phyloP scores from a whole-genome alignment of 2,797 vertebrate genomes.

The Hyperoplus lanceolatus region DNA sequence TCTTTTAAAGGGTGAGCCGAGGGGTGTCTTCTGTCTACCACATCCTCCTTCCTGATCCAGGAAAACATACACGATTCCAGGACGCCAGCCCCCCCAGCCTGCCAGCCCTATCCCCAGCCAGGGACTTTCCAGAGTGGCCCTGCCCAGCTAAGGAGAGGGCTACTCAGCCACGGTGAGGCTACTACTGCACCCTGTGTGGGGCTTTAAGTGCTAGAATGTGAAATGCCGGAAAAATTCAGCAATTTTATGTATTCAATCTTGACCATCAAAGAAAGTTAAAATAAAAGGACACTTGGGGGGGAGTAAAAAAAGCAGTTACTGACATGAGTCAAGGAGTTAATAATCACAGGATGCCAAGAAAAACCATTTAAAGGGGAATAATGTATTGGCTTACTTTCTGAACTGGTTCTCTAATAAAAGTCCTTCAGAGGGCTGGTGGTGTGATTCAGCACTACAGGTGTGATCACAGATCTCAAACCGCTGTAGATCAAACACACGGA shows the following conservation, averaged over 20 bases:
- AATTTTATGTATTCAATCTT: conserved; percentile 48
- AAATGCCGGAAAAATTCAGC: conserved; percentile 34
- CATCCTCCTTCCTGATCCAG: conserved; percentile 83
- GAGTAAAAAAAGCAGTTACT: conserved; percentile 18
- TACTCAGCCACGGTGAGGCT: conserved; percentile 75
- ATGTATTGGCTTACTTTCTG: conserved; percentile 51
- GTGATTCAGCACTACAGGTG: conserved; percentile 74
- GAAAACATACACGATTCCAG: conserved; percentile 82
- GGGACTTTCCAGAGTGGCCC: conserved; percentile 87
- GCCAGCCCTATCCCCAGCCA: conserved; percentile 82
- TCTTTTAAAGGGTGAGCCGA: conserved; percentile 63
- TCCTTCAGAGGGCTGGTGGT: conserved; percentile 39
- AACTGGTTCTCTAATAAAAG: conserved; percentile 61
- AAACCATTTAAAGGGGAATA: conserved; percentile 28
- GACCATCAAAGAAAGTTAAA: conserved; percentile 60
- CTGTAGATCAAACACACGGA: conserved; percentile 52
- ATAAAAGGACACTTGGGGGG: conserved; percentile 29
- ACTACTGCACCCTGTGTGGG: conserved; percentile 59
- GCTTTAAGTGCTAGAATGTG: conserved; percentile 37
- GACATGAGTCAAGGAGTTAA: conserved; percentile 59
- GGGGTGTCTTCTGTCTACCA: conserved; percentile 82
- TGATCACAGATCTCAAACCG: conserved; percentile 39
- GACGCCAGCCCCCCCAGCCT: conserved; percentile 73
- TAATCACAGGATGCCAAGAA: conserved; percentile 41
- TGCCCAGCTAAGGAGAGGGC: conserved; percentile 74